Evolutionary conservation across 1,140 invertebrate genomes (phyloP).

Genomic region (Liolophura sinensis): DNA sequence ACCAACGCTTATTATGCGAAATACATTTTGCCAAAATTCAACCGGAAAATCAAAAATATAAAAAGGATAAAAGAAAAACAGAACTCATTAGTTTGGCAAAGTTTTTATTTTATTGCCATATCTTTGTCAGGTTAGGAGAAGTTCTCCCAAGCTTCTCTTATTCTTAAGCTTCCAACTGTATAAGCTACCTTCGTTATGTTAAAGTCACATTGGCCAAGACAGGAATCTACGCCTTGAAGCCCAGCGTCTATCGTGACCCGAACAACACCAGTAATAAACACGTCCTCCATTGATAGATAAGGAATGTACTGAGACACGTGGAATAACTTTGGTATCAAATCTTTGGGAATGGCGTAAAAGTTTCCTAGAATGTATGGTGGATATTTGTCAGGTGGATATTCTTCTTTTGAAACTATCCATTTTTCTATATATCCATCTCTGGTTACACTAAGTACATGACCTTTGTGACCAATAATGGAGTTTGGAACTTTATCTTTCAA

Average conservation of each 20-base stretch:
- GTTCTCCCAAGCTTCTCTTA: too few relatives aligned
- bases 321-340: slow-evolving; percentile 34
- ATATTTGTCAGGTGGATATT: slow-evolving; percentile 19
- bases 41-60: too few relatives aligned
- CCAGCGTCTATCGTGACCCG: slow-evolving; percentile 29
- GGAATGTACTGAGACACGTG: slow-evolving; percentile 22
- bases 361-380: slow-evolving; percentile 46
- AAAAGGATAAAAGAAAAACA: too few relatives aligned
- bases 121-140: too few relatives aligned
- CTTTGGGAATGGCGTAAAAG: slow-evolving; percentile 46
- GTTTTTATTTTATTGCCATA: too few relatives aligned
- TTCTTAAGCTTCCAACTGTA: too few relatives aligned
- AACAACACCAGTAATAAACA: slow-evolving; percentile 50
- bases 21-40: too few relatives aligned
- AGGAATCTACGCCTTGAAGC: too few relatives aligned
- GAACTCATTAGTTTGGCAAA: too few relatives aligned
- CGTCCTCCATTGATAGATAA: slow-evolving; percentile 49
- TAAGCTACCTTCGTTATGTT: too few relatives aligned
- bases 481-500: neutral
- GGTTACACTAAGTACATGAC: neutral
- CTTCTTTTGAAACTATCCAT: slow-evolving; percentile 34
- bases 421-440: slow-evolving; percentile 23
- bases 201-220: too few relatives aligned
- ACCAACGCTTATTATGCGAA: too few relatives aligned
- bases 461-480: slow-evolving; percentile 10